phyloP scores from a whole-genome alignment of 2,113 vertebrate genomes.

The Periophthalmodon schlosseri region DNA sequence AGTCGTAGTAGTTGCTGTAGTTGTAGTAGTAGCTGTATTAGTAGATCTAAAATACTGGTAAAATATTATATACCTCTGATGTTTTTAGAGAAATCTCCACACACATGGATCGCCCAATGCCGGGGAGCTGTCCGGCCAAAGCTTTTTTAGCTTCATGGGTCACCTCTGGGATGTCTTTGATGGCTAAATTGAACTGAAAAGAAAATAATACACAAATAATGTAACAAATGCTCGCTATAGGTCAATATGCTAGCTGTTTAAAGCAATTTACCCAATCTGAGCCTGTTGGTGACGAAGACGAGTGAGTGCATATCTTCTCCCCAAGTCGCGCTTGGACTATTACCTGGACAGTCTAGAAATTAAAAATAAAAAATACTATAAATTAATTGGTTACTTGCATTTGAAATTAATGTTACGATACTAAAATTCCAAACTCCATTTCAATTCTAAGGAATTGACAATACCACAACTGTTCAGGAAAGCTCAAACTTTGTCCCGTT shows the following conservation, averaged over 20 bases:
- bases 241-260: background rate
- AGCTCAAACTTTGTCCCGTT: too few relatives aligned
- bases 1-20: too few relatives aligned
- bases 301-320: constrained; percentile 95
- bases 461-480: too few relatives aligned
- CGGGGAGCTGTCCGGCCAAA: constrained; percentile 91
- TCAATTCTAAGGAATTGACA: too few relatives aligned
- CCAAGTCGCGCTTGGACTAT: constrained; percentile 98
- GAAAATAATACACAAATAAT: background rate
- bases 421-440: too few relatives aligned
- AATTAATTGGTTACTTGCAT: background rate
- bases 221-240: background rate
- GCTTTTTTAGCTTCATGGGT: constrained; percentile 99
- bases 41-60: background rate
- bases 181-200: constrained; percentile 93
- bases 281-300: constrained; percentile 95
- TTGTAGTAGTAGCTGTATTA: too few relatives aligned
- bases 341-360: constrained; percentile 90
- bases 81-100: constrained; percentile 99
- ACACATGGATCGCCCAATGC: constrained; percentile 95
- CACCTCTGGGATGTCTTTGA: constrained; percentile 98
- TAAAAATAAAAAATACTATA: background rate
- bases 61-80: constrained; percentile 84
- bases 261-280: constrained; percentile 91
- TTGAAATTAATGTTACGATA: too few relatives aligned